Evolutionary conservation across 2,797 vertebrate genomes (phyloP).

Genomic region (Trachurus trachurus): DNA sequence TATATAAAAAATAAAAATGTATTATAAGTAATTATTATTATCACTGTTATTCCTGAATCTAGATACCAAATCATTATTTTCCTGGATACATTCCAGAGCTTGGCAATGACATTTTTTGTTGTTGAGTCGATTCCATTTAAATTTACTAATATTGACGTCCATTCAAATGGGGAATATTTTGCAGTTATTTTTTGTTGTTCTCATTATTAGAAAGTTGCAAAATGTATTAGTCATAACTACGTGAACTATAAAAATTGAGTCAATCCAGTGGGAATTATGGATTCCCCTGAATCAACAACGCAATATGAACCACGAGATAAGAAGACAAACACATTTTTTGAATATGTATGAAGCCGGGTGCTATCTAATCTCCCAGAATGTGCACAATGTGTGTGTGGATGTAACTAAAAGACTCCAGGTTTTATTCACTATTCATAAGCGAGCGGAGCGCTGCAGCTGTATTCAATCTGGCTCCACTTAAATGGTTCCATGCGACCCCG

Average conservation of each 20-base stretch:
- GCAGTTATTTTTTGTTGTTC: not conserved
- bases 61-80: not conserved
- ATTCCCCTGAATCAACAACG: slow-evolving; percentile 32
- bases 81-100: not conserved
- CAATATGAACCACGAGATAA: slow-evolving; percentile 39
- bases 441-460: slow-evolving; percentile 37
- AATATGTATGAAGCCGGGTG: slow-evolving; percentile 52
- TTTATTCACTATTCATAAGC: slow-evolving; percentile 60
- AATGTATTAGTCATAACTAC: slow-evolving; percentile 10
- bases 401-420: slow-evolving; percentile 38
- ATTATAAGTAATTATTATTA: too few species aligned
- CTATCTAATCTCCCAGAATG: slow-evolving; percentile 24
- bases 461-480: slow-evolving; percentile 61
- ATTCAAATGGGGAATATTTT: not conserved
- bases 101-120: not conserved
- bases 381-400: not conserved
- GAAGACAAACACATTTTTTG: slow-evolving; percentile 45
- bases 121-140: not conserved
- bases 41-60: too few species aligned
- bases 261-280: slow-evolving; percentile 27
- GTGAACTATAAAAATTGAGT: slow-evolving; percentile 8
- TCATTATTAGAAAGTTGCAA: slow-evolving; percentile 5
- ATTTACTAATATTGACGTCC: slow-evolving; percentile 2
- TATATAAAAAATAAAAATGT: too few species aligned
- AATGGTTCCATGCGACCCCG: slow-evolving; percentile 68